A percentile compares a stretch with the other conserved stretches of the same genome.
Evolutionary conservation across 2,888 invertebrate species (phyloP).

Genomic region (Lamellibrachia columna): DNA sequence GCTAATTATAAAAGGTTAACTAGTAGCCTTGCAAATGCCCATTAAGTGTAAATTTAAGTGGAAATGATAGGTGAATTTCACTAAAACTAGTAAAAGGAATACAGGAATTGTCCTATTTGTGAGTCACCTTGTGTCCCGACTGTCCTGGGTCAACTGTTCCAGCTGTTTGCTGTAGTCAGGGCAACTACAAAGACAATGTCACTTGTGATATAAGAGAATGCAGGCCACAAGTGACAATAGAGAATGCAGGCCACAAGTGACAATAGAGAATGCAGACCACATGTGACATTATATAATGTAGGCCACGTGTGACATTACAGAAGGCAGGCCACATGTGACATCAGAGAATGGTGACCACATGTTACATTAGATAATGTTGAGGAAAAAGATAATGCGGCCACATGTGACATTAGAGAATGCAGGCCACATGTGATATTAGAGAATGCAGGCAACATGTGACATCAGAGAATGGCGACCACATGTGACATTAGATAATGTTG

Average conservation of each 20-base stretch:
- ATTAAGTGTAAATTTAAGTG: neutral
- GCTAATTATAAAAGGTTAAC: too few relatives aligned
- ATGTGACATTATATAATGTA: neutral
- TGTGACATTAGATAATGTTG: neutral
- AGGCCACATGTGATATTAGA: neutral
- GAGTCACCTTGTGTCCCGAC: neutral
- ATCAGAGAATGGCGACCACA: neutral
- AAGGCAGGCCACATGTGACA: neutral
- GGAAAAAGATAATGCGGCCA: neutral
- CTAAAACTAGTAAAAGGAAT: neutral
- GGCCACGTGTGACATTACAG: neutral
- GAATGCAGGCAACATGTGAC: neutral
- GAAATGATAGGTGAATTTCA: neutral
- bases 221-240: neutral
- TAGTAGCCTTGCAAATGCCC: neutral
- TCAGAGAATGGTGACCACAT: neutral
- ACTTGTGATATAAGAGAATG: neutral
- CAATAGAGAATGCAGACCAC: too few relatives aligned
- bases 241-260: too few relatives aligned
- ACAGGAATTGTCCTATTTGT: neutral
- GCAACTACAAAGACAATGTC: slow-evolving; percentile 48
- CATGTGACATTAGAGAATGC: neutral
- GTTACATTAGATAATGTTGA: neutral
- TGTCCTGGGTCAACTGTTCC: slow-evolving; percentile 44
- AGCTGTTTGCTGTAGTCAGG: slow-evolving; percentile 54